Evolutionary conservation across 2,888 invertebrate species (phyloP), one percentile per base, ranked within the genome.

Genomic region (Sminthurinus aureus): DNA sequence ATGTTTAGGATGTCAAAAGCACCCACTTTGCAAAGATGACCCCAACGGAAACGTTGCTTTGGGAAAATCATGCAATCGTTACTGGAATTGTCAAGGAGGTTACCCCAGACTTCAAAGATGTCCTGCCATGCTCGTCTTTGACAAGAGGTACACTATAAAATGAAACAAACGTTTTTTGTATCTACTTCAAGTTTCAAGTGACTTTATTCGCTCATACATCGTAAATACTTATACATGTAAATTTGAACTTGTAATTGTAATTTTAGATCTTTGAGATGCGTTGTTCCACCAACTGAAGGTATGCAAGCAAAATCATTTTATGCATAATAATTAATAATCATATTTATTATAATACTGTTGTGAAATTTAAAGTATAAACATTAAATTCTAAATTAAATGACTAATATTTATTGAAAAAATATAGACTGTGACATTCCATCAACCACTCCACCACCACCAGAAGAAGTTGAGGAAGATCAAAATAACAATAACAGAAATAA

Each of bases 71-170:
- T 97, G 96, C 93, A 96, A 96, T 92, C 93, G 96, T 18, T 97
- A 97, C 91, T 97, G 97, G 97, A 96, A 96, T 90, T 97, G 97
- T 90, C 96, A 96, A 90, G 96, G 96, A 8, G 97, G 97, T 0
- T 97, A 97, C 91, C 97, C 97, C 9, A 94, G 96, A 83, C 93
- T 97, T 9, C 96, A 96, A 90, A 92, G 96, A 79, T 96, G 96
- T 90, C 96, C 96, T 0, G 96, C 96, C 66, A 96, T 96, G 95
- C 91, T 96, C 89, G 96, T 96, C 13, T 96, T 96, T 91, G 96
- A 96, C 91, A 92, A 93, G 88, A 22, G 71, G 58, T 58, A 58
- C 58, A 38, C 38, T 38, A 38, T n/a, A n/a, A n/a, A 38, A 38
- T 6, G 3, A 38, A 38, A 38, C 38, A 38, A 4, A 6, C 6